A percentile compares a stretch with the other conserved stretches of the same genome.
Evolutionary conservation across 2,113 vertebrate genomes (phyloP).

Genomic region (Upupa epops): DNA sequence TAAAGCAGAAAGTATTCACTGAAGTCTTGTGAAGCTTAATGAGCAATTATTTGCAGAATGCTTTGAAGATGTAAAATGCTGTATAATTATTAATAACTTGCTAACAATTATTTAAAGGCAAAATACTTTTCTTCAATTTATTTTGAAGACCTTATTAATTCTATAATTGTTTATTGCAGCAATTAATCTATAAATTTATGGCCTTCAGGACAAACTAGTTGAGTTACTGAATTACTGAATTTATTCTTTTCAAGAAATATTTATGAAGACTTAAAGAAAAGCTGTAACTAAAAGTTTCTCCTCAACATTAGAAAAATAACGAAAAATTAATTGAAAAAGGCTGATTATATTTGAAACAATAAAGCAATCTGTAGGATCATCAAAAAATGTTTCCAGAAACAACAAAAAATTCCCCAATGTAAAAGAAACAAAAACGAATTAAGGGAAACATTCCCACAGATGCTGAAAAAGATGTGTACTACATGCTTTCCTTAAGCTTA

Average conservation of each 20-base stretch:
- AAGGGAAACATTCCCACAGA: not conserved
- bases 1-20: not conserved
- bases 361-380: not conserved
- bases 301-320: not conserved
- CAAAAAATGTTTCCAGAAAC: not conserved
- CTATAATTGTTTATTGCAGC: not conserved
- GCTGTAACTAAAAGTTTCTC: not conserved
- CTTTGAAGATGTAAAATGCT: not conserved
- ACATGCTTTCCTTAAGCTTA: not conserved
- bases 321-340: not conserved
- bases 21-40: not conserved
- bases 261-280: not conserved
- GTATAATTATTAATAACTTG: not conserved
- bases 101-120: constrained; percentile 7
- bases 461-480: not conserved
- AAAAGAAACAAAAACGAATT: not conserved
- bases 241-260: not conserved
- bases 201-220: not conserved
- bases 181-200: not conserved
- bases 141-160: constrained; percentile 15
- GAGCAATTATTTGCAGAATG: not conserved
- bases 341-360: not conserved
- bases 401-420: accelerated
- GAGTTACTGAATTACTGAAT: not conserved
- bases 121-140: not conserved